Evolutionary conservation across 2,797 vertebrate genomes (phyloP), one percentile per base, ranked within the genome.

Genomic region (Myotis myotis): DNA sequence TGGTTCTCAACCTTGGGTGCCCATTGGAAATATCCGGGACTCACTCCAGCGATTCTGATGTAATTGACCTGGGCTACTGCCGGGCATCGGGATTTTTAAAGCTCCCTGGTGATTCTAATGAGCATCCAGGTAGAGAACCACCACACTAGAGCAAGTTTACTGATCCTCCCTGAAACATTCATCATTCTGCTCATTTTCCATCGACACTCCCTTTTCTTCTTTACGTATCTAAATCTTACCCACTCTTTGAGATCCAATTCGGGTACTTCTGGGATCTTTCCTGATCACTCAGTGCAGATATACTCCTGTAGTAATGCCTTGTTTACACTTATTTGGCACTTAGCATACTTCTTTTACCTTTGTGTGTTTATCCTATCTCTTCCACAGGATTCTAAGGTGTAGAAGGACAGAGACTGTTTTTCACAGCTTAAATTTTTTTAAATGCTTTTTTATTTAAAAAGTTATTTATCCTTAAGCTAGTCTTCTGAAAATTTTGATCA

Each of bases 401-500:
- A 51, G 11, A 62, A 89, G 28, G 13, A 41, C 41, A 62, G 30
- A 23, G 20, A 25, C 19, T 62, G 1, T 30, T 49, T 76, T 89
- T 41, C 25, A 53, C 20, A 78, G 20, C n/a, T 53, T 36, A 19
- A 12, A 30, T 62, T 8, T 12, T 12, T 51, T 70, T 41, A 60
- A 53, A 44, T 71, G 20, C 60, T 90, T 28, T 90, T 92, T 90
- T 55, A 55, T 68, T 96, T 96, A 20, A 15, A 85, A 78, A 93
- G 8, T 84, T 53, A 91, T 96, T 95, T 44, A 33, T 84, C 94
- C 60, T 23, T 78, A 86, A 82, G 47, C 71, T 85, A 33, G 30
- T 62, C 11, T 36, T 87, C 55, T 15, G 87, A 86, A 41, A 44
- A 96, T 20, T 19, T 8, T 70, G 72, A 87, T n/a, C n/a, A 94